Base-by-base conservation (phyloP, 2,113 vertebrate genomes). In the Geococcyx californianus region DNA sequence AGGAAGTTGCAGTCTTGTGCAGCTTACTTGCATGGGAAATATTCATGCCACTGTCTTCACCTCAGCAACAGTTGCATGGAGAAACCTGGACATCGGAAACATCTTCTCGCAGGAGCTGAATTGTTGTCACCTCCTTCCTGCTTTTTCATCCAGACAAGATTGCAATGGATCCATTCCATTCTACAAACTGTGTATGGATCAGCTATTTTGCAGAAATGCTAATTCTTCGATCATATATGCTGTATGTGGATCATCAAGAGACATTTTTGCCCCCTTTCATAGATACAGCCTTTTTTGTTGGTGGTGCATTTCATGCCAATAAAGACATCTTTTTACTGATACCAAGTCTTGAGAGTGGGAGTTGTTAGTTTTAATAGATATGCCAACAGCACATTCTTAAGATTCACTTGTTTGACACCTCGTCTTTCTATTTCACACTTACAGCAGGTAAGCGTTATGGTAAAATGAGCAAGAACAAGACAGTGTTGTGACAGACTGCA, bases 281-380 rank as follows among this genome's bases (percentile, higher is more conserved):
- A 68, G 40, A 55, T 58, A 72, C 38, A 34, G 29, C 45, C 70
- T 58, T 93, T 91, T 86, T 79, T 26, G 9, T 82, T 79, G 76
- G 66, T 85, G 73, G 47, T 49, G 21, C 18, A 63, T 74, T 90
- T 67, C 58, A 18, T 9, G 3, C 69, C 74, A 92, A 66, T 91
- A 70, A 90, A 81, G 59, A 89, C 68, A 92, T 68, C 21, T 75
- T 78, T 94, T 69, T 76, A 70, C 17, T 54, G n/a, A 24, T n/a
- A 34, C 2, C 36, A 76, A 12, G 14, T 40, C 17, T 31, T 31
- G 7, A 58, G 19, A 12, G 15, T 45, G 14, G 29, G 52, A 64
- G 38, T n/a, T 76, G 9, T 64, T 76, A 74, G 85, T 93, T 49
- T 93, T 91, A 70, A 56, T 36, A 70, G 68, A 51, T 42, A 8